Evolutionary conservation across 2,888 invertebrate genomes (phyloP).

Genomic region (Pristionchus entomophagus): DNA sequence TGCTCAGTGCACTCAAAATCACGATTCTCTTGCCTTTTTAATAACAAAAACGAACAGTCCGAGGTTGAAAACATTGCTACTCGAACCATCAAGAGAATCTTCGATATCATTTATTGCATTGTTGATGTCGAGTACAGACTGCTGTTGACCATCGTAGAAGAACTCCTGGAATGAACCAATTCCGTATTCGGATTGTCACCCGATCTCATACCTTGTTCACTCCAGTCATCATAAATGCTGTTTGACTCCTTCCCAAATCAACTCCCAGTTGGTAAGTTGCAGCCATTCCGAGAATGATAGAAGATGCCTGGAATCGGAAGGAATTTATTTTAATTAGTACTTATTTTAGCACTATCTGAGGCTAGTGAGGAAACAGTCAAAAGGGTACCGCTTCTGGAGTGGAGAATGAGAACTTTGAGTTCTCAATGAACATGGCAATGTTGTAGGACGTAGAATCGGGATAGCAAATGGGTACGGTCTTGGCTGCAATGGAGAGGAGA

Average conservation of each 20-base stretch:
- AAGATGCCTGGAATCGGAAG: not conserved
- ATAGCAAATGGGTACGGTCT: constrained; percentile 24
- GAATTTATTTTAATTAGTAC: not conserved
- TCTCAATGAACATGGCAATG: constrained; percentile 37
- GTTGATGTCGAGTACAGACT: not conserved
- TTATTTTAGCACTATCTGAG: too few relatives aligned
- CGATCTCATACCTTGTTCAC: not conserved
- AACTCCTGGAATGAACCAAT: not conserved
- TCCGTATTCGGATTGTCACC: not conserved
- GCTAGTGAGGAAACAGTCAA: not conserved
- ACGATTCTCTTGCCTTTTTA: not conserved
- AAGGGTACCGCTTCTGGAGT: not conserved
- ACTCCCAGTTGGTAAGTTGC: not conserved
- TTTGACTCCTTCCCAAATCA: not conserved
- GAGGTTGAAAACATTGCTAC: not conserved
- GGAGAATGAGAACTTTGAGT: not conserved
- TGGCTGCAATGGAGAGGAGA: not conserved
- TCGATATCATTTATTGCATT: not conserved
- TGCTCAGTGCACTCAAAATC: not conserved
- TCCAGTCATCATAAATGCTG: constrained; percentile 16
- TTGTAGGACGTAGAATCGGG: constrained; percentile 26
- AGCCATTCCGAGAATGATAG: not conserved
- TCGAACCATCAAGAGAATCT: not conserved
- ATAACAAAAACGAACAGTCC: not conserved
- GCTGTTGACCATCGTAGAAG: not conserved